A percentile compares a stretch with the other conserved stretches of the same genome.
Evolutionary conservation across 92 coral and sea anemone genomes (phyloP).

Genomic region (Parazoanthus darwini): DNA sequence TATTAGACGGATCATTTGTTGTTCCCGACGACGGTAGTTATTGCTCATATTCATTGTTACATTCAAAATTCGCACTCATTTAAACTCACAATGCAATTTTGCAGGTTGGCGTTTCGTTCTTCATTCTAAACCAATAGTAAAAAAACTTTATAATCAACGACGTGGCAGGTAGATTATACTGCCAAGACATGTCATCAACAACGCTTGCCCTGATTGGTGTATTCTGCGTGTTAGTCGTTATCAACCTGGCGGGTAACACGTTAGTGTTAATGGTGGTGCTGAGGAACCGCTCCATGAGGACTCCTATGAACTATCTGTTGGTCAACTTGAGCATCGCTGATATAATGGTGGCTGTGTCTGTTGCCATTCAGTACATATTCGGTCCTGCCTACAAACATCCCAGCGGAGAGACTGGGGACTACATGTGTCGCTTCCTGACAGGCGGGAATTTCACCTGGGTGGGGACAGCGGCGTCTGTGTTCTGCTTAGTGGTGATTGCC

Average conservation of each 20-base stretch:
- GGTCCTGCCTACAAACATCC: constrained; percentile 34
- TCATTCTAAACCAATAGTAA: constrained; percentile 5
- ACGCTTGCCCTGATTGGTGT: no score
- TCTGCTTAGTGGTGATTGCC: constrained; percentile 30
- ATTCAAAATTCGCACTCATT: neutral
- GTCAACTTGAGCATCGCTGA: neutral
- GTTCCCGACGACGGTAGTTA: no score
- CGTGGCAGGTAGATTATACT: neutral
- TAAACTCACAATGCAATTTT: constrained; percentile 13
- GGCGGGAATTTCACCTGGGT: constrained; percentile 44
- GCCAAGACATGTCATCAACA: neutral
- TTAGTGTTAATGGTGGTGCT: no score
- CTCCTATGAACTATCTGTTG: neutral
- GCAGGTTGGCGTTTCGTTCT: constrained; percentile 39
- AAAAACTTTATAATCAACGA: neutral
- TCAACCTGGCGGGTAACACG: no score
- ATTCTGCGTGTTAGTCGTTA: no score
- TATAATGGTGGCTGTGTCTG: neutral
- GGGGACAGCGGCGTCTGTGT: constrained; percentile 43
- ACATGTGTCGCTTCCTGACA: constrained; percentile 30
- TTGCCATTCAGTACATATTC: constrained; percentile 19
- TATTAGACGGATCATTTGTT: no score
- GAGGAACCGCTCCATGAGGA: no score
- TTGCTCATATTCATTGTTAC: no score
- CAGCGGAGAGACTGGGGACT: constrained; percentile 21